A percentile compares a stretch with the other conserved stretches of the same genome.
phyloP scores from a whole-genome alignment of 2,797 vertebrate genomes.

The Otolemur crassicaudatus region DNA sequence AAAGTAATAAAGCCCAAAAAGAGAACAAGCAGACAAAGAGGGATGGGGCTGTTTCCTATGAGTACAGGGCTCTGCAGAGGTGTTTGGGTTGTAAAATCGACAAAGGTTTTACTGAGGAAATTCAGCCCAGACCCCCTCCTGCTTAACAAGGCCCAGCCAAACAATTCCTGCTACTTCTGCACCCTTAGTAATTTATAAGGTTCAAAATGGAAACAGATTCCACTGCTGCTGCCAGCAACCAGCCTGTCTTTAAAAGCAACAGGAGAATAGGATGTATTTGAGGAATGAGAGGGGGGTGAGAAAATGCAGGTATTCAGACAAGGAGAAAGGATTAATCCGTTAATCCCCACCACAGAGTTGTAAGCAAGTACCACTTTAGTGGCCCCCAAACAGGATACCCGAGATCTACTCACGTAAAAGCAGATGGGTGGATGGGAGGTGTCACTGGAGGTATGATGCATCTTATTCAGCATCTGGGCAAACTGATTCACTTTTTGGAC shows the following conservation, averaged over 20 bases:
- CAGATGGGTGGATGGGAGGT: background rate
- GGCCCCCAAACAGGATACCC: background rate
- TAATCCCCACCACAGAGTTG: background rate
- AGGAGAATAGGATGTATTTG: background rate
- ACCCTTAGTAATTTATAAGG: slow-evolving; percentile 84
- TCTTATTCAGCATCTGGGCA: background rate
- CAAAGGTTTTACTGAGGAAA: slow-evolving; percentile 89
- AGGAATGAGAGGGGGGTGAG: background rate
- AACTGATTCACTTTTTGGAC: background rate
- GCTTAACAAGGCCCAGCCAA: slow-evolving; percentile 84
- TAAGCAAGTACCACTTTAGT: background rate
- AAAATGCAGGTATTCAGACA: slow-evolving; percentile 49
- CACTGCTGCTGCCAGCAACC: slow-evolving; percentile 11
- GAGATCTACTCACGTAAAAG: background rate
- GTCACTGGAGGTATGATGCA: no score
- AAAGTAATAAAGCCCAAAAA: slow-evolving; percentile 8
- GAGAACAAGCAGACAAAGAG: slow-evolving; percentile 28
- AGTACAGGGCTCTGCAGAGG: slow-evolving; percentile 68
- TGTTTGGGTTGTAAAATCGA: slow-evolving; percentile 83
- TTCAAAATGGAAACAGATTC: slow-evolving; percentile 84
- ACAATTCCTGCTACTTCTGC: slow-evolving; percentile 82
- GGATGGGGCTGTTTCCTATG: slow-evolving; percentile 46
- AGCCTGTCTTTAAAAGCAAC: background rate
- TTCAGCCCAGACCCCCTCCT: slow-evolving; percentile 83
- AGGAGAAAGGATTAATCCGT: slow-evolving; percentile 13